Percentiles rank a stretch among this genome's conserved stretches.
Evolutionary conservation across 2,888 invertebrate genomes (phyloP).

Genomic region (Mechanitis mazaeus): DNA sequence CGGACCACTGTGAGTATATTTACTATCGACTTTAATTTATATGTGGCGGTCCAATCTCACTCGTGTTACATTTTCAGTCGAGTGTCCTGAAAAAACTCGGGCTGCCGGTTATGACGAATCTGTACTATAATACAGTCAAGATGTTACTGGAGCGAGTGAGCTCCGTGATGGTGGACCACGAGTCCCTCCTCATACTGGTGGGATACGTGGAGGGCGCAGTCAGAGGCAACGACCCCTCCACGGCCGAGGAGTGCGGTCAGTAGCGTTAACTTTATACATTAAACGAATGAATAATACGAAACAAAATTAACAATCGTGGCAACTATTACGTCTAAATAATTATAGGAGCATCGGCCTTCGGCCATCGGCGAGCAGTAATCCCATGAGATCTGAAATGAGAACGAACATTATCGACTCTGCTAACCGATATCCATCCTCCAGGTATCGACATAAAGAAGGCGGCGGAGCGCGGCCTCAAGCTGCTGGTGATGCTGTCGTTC

Average conservation of each 20-base stretch:
- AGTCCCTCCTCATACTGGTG: slow-evolving; percentile 85
- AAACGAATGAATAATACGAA: neutral
- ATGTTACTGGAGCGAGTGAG: slow-evolving; percentile 95
- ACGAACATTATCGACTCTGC: no score
- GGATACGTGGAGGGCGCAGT: slow-evolving; percentile 83
- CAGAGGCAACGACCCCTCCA: slow-evolving; percentile 58
- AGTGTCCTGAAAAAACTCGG: slow-evolving; percentile 94
- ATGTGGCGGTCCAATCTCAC: no score
- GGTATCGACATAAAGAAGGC: slow-evolving; percentile 89
- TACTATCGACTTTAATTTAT: neutral
- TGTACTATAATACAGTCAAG: slow-evolving; percentile 97
- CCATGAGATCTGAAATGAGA: no score
- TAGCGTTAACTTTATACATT: slow-evolving; percentile 8
- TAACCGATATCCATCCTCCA: slow-evolving; percentile 43
- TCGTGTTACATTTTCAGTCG: slow-evolving; percentile 67
- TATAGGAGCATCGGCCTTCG: neutral
- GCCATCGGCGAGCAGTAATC: no score
- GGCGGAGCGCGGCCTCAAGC: slow-evolving; percentile 91
- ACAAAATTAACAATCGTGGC: neutral
- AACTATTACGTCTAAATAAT: neutral
- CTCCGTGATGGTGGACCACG: slow-evolving; percentile 96
- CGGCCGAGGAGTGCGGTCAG: slow-evolving; percentile 67
- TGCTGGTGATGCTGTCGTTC: slow-evolving; percentile 92
- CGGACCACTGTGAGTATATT: slow-evolving; percentile 83
- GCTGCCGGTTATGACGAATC: slow-evolving; percentile 94